Evolutionary conservation across 2,797 vertebrate genomes (phyloP).

Genomic region (Gadopsis bispinosus): DNA sequence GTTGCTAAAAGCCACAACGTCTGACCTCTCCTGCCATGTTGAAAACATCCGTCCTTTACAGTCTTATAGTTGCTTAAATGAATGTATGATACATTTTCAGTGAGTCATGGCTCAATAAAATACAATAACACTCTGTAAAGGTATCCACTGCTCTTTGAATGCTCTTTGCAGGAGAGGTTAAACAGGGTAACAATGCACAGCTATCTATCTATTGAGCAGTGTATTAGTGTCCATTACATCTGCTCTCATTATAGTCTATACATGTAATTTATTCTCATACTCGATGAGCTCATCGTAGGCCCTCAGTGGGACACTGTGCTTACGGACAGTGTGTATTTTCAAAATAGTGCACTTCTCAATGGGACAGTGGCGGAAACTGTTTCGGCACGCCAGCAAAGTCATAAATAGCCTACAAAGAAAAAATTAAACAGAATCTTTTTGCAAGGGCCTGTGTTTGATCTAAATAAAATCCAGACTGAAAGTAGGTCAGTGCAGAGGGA

Average conservation of each 20-base stretch:
- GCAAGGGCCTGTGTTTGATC: slow-evolving; percentile 77
- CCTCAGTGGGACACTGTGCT: slow-evolving; percentile 32
- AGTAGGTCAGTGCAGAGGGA: slow-evolving; percentile 85
- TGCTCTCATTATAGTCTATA: slow-evolving; percentile 15
- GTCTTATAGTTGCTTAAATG: slow-evolving; percentile 4
- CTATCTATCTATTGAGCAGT: slow-evolving; percentile 6
- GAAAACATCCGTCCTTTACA: slow-evolving; percentile 28
- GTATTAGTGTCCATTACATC: slow-evolving; percentile 25
- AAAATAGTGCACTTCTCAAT: slow-evolving; percentile 64
- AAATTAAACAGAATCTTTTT: slow-evolving; percentile 79
- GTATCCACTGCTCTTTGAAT: not conserved
- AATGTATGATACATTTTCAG: slow-evolving; percentile 28
- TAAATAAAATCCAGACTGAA: slow-evolving; percentile 84
- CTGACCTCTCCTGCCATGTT: slow-evolving; percentile 35
- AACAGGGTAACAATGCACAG: slow-evolving; percentile 14
- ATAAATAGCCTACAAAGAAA: slow-evolving; percentile 80
- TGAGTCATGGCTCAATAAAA: slow-evolving; percentile 26
- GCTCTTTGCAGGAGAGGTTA: slow-evolving; percentile 6
- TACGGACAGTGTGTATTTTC: slow-evolving; percentile 46
- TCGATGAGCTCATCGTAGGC: slow-evolving; percentile 22
- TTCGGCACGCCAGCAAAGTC: slow-evolving; percentile 69
- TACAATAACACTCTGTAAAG: slow-evolving; percentile 6
- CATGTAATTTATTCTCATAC: slow-evolving; percentile 35
- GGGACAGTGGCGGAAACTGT: slow-evolving; percentile 69
- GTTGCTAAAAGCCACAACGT: slow-evolving; percentile 7